These are phyloP conservation scores for Coecobrya sp. DNA, from an alignment of 2,888 invertebrate genomes.

Conservation along the genomic window DNA sequence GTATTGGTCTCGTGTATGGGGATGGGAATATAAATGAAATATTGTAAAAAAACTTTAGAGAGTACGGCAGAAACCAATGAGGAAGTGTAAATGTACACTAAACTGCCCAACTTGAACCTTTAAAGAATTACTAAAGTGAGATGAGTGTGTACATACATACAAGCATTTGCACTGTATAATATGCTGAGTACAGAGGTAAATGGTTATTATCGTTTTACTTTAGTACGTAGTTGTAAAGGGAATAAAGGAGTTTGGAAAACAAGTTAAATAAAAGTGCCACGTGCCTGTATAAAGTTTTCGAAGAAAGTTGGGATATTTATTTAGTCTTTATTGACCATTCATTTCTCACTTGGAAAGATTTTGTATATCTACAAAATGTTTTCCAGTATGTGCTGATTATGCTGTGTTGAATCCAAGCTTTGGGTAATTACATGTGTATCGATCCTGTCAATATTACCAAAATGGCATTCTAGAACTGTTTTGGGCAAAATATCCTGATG, in stretches of 20 bases:
- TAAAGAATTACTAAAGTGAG: neutral
- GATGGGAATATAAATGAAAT: constrained; percentile 57
- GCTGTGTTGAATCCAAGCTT: neutral
- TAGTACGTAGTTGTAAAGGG: neutral
- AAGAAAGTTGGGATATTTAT: constrained; percentile 53
- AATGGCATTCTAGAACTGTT: too few species aligned
- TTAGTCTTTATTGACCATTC: constrained; percentile 60
- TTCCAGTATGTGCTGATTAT: neutral
- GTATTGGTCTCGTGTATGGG: constrained; percentile 5
- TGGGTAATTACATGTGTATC: too few species aligned
- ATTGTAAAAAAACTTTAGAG: constrained; percentile 66
- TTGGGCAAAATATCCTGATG: too few species aligned
- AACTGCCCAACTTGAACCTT: constrained; percentile 46
- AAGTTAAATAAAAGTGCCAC: constrained; percentile 78
- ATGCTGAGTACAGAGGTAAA: too few species aligned
- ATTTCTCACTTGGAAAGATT: constrained; percentile 12
- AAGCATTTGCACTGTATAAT: too few species aligned
- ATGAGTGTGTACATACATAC: neutral
- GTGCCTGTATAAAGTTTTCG: constrained; percentile 59
- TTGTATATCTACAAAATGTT: neutral
- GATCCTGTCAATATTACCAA: too few species aligned
- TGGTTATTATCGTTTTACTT: too few species aligned
- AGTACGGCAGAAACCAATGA: constrained; percentile 27
- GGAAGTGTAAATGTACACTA: constrained; percentile 48
- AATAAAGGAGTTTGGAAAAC: constrained; percentile 62